Evolutionary conservation across 2,113 vertebrate genomes (phyloP).

Genomic region (Saccopteryx bilineata): DNA sequence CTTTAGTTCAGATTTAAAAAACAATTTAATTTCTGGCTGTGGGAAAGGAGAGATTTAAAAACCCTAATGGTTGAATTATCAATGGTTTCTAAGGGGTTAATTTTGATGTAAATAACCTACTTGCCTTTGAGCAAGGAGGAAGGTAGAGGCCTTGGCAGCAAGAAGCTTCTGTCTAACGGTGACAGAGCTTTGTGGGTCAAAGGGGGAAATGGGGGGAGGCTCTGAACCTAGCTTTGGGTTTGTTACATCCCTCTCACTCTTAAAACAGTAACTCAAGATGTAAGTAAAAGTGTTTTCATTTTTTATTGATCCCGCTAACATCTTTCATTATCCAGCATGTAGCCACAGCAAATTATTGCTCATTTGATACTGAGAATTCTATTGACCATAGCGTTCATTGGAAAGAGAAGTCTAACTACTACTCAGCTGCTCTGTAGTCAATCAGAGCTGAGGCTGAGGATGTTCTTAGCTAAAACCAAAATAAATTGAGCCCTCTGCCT

Average conservation of each 20-base stretch:
- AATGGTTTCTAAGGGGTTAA: slow-evolving; percentile 44
- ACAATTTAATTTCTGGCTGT: slow-evolving; percentile 23
- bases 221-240: slow-evolving; percentile 83
- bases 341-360: slow-evolving; percentile 90
- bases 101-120: slow-evolving; percentile 45
- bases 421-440: slow-evolving; percentile 35
- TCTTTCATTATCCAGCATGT: slow-evolving; percentile 91
- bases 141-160: neutral
- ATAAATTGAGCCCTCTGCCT: slow-evolving; percentile 67
- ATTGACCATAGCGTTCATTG: slow-evolving; percentile 84
- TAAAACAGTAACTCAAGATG: slow-evolving; percentile 91
- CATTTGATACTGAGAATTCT: slow-evolving; percentile 89
- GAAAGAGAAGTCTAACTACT: slow-evolving; percentile 83
- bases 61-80: neutral
- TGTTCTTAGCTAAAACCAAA: slow-evolving; percentile 12
- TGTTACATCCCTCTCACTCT: slow-evolving; percentile 83
- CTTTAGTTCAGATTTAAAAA: slow-evolving; percentile 68
- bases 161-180: neutral
- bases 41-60: neutral
- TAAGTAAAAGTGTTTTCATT: slow-evolving; percentile 92
- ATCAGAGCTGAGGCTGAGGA: slow-evolving; percentile 55
- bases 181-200: slow-evolving; percentile 12
- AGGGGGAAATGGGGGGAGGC: slow-evolving; percentile 64
- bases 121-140: neutral
- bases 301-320: slow-evolving; percentile 90